Percentiles rank a stretch among this genome's conserved stretches.
These are phyloP conservation scores for Osmerus mordax DNA, from an alignment of 2,113 vertebrate species.

Conservation along the genomic window DNA sequence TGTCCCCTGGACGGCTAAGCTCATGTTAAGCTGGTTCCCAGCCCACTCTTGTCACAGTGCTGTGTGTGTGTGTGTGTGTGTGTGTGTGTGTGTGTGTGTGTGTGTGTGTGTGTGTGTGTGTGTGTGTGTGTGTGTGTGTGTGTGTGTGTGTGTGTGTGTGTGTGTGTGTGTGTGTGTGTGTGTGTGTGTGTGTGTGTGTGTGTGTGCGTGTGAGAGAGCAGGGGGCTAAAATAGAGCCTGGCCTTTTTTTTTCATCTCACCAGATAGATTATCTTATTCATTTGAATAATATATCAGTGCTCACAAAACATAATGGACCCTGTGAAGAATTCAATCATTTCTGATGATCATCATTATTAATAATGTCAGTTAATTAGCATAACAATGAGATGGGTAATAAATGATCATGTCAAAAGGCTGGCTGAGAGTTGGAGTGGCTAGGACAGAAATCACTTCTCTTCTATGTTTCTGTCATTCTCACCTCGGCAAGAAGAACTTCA, in stretches of 20 bases:
- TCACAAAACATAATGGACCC: constrained; percentile 66
- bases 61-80: not conserved
- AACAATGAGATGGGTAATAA: constrained; percentile 69
- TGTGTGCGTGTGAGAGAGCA: not conserved
- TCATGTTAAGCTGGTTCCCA: constrained; percentile 51
- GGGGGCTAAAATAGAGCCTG: constrained; percentile 7
- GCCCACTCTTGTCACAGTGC: constrained; percentile 32
- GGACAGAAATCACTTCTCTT: constrained; percentile 39
- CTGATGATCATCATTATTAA: constrained; percentile 72
- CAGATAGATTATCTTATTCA: constrained; percentile 57
- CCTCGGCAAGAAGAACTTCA: constrained; percentile 29
- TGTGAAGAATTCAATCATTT: constrained; percentile 71
- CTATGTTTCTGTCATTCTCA: constrained; percentile 24
- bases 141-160: constrained; percentile 1
- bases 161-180: not conserved
- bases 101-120: not conserved
- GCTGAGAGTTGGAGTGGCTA: constrained; percentile 43
- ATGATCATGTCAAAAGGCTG: constrained; percentile 59
- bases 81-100: constrained; percentile 2
- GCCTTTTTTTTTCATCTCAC: constrained; percentile 52
- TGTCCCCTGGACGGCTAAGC: constrained; percentile 56
- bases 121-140: not conserved
- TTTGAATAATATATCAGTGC: constrained; percentile 69
- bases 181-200: constrained; percentile 1
- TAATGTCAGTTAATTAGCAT: constrained; percentile 75